Evolutionary conservation across 2,888 invertebrate genomes (phyloP).

Genomic region (Choreutis nemorana): DNA sequence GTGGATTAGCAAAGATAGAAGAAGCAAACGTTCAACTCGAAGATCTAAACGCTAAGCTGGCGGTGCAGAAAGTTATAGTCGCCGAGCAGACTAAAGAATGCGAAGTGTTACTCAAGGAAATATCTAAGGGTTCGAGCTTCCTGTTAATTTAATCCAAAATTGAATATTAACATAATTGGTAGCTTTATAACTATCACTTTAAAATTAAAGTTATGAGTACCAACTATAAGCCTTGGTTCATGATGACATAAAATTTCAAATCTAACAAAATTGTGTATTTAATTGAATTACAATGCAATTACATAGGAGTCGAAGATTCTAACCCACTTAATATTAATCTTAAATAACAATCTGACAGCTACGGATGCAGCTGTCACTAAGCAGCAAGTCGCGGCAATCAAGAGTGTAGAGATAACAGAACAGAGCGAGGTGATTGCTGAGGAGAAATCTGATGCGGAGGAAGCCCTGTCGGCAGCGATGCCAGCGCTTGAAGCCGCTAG

Average conservation of each 20-base stretch:
- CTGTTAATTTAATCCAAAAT: background rate
- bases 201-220: too few species aligned
- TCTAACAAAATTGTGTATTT: too few species aligned
- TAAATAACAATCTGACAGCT: constrained; percentile 31
- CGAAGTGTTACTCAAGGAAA: constrained; percentile 78
- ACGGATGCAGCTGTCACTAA: constrained; percentile 78
- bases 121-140: constrained; percentile 63
- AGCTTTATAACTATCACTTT: too few species aligned
- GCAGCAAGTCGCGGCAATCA: constrained; percentile 80
- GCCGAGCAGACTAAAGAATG: constrained; percentile 83
- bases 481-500: constrained; percentile 86
- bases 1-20: constrained; percentile 82
- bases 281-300: too few species aligned
- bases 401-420: constrained; percentile 83
- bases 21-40: constrained; percentile 86
- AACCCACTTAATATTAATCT: background rate
- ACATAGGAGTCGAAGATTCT: too few species aligned
- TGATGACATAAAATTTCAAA: too few species aligned
- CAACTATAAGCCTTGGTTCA: too few species aligned
- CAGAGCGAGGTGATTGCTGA: constrained; percentile 80
- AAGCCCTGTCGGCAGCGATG: constrained; percentile 79
- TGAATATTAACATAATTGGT: background rate
- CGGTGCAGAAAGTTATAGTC: constrained; percentile 83
- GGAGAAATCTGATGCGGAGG: constrained; percentile 87
- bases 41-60: constrained; percentile 80